phyloP scores from a whole-genome alignment of 2,113 vertebrate genomes.

The Proteles cristata region DNA sequence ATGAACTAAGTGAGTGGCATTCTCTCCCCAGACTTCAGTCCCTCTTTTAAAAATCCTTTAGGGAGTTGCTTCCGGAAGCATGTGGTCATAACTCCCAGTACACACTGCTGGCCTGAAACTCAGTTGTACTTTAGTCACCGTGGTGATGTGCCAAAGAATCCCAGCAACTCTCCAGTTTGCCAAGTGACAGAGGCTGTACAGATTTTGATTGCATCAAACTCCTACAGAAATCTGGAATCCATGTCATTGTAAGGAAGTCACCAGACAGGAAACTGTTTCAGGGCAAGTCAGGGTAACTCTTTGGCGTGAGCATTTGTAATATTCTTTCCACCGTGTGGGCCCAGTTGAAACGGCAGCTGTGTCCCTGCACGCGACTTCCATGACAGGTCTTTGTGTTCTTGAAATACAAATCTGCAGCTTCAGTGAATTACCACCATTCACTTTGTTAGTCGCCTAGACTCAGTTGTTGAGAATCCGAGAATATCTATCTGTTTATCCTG shows the following conservation, averaged over 20 bases:
- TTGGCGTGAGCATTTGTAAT: neutral
- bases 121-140: conserved; percentile 41
- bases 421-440: neutral
- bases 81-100: neutral
- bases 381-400: neutral
- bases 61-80: conserved; percentile 4
- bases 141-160: neutral
- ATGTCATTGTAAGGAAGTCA: neutral
- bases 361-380: neutral
- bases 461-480: neutral
- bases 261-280: neutral
- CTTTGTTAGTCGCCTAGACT: neutral
- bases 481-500: neutral
- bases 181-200: neutral
- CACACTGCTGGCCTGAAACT: conserved; percentile 35
- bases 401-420: neutral
- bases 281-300: neutral
- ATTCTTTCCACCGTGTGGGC: neutral
- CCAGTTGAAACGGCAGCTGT: neutral
- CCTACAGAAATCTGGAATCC: neutral
- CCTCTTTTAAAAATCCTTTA: conserved; percentile 54
- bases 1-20: conserved; percentile 51
- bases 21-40: neutral
- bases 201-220: neutral
- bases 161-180: neutral